Evolutionary conservation across 2,113 vertebrate species (phyloP).

Genomic region (Anoplopoma fimbria): DNA sequence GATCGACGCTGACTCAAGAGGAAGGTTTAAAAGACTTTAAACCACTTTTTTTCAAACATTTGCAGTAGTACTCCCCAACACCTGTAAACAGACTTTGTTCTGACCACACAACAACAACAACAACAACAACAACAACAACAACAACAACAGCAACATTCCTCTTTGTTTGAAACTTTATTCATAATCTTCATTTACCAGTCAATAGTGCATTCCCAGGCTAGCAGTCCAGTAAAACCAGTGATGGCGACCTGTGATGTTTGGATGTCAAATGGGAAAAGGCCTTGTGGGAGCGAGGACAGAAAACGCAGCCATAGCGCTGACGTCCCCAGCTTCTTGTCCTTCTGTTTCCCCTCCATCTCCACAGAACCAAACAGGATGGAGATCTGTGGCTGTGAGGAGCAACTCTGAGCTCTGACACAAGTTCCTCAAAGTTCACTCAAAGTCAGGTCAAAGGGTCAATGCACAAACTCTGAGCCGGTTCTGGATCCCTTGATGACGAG

Average conservation of each 20-base stretch:
- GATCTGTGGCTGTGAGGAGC: slow-evolving; percentile 35
- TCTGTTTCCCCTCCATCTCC: slow-evolving; percentile 10
- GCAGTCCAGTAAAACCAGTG: slow-evolving; percentile 79
- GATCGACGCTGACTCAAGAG: not conserved
- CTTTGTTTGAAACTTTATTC: slow-evolving; percentile 84
- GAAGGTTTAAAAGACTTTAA: not conserved
- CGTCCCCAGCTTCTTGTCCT: slow-evolving; percentile 47
- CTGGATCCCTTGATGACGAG: slow-evolving; percentile 46
- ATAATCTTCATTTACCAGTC: slow-evolving; percentile 81
- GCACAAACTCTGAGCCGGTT: slow-evolving; percentile 49
- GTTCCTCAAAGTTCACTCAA: slow-evolving; percentile 50
- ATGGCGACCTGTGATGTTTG: slow-evolving; percentile 69
- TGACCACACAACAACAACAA: slow-evolving; percentile 9
- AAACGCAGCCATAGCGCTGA: slow-evolving; percentile 57
- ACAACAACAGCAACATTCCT: slow-evolving; percentile 11
- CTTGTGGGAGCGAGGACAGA: slow-evolving; percentile 55
- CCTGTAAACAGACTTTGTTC: not conserved
- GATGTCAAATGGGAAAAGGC: slow-evolving; percentile 59
- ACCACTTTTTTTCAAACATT: not conserved
- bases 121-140: slow-evolving; percentile 6
- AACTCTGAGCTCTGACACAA: slow-evolving; percentile 35
- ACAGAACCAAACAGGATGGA: slow-evolving; percentile 34
- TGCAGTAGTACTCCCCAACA: not conserved
- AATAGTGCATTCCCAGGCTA: slow-evolving; percentile 84
- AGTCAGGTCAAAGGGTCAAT: slow-evolving; percentile 22